Percentiles rank a stretch among this genome's conserved stretches.
These are phyloP conservation scores for Sphecodes monilicornis DNA, from an alignment of 2,888 invertebrate genomes.

Conservation along the genomic window DNA sequence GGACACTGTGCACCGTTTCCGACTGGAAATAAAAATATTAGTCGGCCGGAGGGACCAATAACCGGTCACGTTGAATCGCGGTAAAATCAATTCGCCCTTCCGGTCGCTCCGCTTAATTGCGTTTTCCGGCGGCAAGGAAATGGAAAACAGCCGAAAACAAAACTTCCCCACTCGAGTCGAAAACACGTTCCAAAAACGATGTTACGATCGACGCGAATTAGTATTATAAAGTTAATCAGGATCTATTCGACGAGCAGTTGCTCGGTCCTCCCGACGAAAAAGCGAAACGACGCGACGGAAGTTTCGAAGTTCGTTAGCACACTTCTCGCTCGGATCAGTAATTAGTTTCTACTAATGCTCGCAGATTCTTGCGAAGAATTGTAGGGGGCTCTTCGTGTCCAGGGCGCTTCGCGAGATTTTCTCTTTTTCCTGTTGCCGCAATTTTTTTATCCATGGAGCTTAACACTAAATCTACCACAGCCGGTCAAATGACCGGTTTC, in stretches of 20 bases:
- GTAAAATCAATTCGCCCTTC: background rate
- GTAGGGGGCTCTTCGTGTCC: too few species aligned
- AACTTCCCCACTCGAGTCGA: background rate
- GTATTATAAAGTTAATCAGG: background rate
- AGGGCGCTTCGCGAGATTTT: background rate
- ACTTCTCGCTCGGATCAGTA: background rate
- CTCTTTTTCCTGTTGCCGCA: background rate
- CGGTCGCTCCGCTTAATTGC: background rate
- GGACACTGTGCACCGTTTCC: too few species aligned
- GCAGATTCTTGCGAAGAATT: background rate
- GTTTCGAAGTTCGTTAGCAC: background rate
- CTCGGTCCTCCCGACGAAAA: background rate
- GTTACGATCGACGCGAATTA: background rate
- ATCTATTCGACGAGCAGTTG: background rate
- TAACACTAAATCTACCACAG: too few species aligned
- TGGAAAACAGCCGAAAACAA: background rate
- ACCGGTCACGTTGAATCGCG: background rate
- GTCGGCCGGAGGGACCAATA: background rate
- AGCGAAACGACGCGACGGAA: background rate
- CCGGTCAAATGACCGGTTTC: too few species aligned
- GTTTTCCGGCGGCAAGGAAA: background rate
- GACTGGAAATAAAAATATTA: background rate
- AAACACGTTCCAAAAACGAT: background rate
- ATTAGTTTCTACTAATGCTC: constrained; percentile 1
- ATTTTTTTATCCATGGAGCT: background rate